Conservation (phyloP, 23 tunicate species). For the Styela plicata region DNA sequence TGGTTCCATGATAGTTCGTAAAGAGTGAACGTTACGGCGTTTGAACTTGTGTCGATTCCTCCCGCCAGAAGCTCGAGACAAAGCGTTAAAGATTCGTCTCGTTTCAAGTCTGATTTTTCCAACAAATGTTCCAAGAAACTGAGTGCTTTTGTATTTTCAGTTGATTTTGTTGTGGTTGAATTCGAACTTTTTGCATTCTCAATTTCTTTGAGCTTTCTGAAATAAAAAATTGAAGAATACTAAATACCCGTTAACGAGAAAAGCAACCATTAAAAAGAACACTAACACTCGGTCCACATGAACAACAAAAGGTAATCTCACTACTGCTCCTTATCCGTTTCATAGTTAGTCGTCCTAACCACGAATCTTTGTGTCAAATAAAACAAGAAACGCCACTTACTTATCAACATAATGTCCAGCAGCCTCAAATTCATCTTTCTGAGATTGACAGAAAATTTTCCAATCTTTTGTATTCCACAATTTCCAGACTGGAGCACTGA, state of each 20-base stretch:
- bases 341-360: too few relatives aligned
- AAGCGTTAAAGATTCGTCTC: constrained; percentile 66
- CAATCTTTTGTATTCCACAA: constrained; percentile 73
- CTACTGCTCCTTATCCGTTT: too few relatives aligned
- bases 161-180: not conserved
- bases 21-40: constrained; percentile 67
- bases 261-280: too few relatives aligned
- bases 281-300: too few relatives aligned
- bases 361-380: too few relatives aligned
- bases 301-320: too few relatives aligned
- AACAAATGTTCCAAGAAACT: constrained; percentile 73
- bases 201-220: constrained; percentile 65
- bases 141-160: not conserved
- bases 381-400: constrained; percentile 33
- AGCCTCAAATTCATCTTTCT: constrained; percentile 80
- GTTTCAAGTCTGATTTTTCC: constrained; percentile 36
- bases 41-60: constrained; percentile 88
- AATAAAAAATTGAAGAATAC: not conserved
- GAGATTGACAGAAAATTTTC: constrained; percentile 75
- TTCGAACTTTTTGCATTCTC: constrained; percentile 3
- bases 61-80: constrained; percentile 88
- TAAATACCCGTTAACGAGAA: too few relatives aligned
- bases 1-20: constrained; percentile 61
- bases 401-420: constrained; percentile 82
- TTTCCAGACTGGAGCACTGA: constrained; percentile 84